Evolutionary conservation across 2,888 invertebrate genomes (phyloP), one percentile per base, ranked within the genome.

Genomic region (Cosmia pyralina): DNA sequence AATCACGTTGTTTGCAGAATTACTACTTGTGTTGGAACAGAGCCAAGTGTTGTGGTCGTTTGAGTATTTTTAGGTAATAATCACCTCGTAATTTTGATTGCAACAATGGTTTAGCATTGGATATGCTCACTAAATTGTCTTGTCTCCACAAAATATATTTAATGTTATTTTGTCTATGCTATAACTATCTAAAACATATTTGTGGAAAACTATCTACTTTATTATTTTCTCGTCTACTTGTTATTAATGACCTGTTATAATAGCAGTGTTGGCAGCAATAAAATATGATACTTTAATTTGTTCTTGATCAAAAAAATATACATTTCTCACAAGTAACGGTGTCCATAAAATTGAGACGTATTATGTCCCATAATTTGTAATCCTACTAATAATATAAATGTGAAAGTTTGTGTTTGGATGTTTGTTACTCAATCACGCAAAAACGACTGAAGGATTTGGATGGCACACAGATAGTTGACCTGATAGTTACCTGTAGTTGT

Each of bases 1-100:
- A 83, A 72, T 81, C 69, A 74, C 69, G 85, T 77, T 79, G 68
- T 67, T 69, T 53, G 68, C 80, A 75, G 68, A 85, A 79, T 76
- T 79, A 81, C 81, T 85, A 79, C 83, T 81, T 83, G 73, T 79
- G 80, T 88, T 93, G 93, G 91, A 87, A 6, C 34, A 55, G 64
- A 71, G 92, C 93, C 93, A 93, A 90, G 73, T 85, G 71, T 87
- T 84, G 85, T 84, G 84, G 83, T 78, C 86, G 86, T 89, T 89
- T 84, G 84, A 85, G 87, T 93, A 92, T 93, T 93, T 92, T 92
- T 91, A 92, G 92, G 87, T 85, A 87, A 89, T 88, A 91, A 91
- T 88, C 89, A 90, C 88, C 85, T 88, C 86, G 87, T 89, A 89
- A 90, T 85, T 88, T 87, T 82, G 78, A 87, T 87, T 88, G 87